Evolutionary conservation across 2,888 invertebrate genomes (phyloP), one percentile per base, ranked within the genome.

Genomic region (Ormia ochracea): DNA sequence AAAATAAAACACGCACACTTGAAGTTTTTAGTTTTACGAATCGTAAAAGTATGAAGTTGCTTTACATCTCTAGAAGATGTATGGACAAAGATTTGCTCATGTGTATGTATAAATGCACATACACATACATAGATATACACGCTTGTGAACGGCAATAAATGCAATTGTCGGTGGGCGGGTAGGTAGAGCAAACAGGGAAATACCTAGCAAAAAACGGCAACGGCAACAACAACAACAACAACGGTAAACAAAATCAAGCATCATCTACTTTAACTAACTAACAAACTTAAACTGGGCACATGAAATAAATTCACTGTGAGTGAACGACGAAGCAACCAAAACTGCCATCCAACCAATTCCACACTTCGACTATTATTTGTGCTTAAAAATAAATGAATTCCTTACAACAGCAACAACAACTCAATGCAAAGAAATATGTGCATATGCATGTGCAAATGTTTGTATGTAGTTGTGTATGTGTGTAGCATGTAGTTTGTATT

Each of bases 371-470:
- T 69, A 48, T 63, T 79, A 59, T 74, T 65, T 74, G 63, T 69
- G 74, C 78, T 61, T 54, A 54, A 59, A 70, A 61, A 66, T 36
- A 76, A 80, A 76, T 80, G 72, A 80, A 80, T 80, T 80, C 76
- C 76, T 80, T 72, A 61, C 70, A 54, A 31, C 58, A 36, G 14
- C 68, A 69, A 56, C 45, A 73, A 48, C 28, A 52, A 41, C 31
- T 17, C 4, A 58, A 41, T 41, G 41, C 21, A 36, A 21, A 26
- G 17, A 26, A 23, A 9, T 26, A 58, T 41, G 7, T 23, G 23
- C 0, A 10, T 50, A 50, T 14, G 12, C n/a, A 36, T 38, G 21
- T 10, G 36, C n/a, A n/a, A n/a, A n/a, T n/a, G n/a, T n/a, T n/a
- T 28, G 36, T 54, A 7, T 31, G 33, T 33, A 54, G 17, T 5